Conservation (phyloP, 2,888 invertebrate species). For the Lucinisca nassula region DNA sequence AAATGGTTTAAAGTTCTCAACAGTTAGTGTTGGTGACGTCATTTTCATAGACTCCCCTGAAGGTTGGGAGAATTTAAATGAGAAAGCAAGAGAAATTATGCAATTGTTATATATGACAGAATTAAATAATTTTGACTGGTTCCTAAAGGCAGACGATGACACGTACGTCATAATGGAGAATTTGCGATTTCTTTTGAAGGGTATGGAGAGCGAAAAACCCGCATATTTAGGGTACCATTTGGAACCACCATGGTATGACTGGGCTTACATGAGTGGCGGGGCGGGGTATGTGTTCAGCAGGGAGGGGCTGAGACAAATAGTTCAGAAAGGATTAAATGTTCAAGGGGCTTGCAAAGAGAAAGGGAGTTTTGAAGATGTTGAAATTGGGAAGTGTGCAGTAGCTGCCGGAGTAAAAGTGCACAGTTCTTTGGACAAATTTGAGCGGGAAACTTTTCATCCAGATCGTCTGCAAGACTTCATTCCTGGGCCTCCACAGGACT, state of each 20-base stretch:
- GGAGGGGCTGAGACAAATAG: slow-evolving; percentile 49
- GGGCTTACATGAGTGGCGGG: slow-evolving; percentile 71
- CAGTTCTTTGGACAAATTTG: slow-evolving; percentile 64
- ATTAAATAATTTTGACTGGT: slow-evolving; percentile 64
- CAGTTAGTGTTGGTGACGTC: slow-evolving; percentile 58
- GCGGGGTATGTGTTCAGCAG: slow-evolving; percentile 67
- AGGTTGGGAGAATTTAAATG: slow-evolving; percentile 62
- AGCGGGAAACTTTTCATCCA: slow-evolving; percentile 67
- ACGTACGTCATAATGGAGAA: slow-evolving; percentile 68
- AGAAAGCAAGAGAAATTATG: slow-evolving; percentile 61
- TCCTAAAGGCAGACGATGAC: slow-evolving; percentile 70
- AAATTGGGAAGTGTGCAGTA: slow-evolving; percentile 62
- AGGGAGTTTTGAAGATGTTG: slow-evolving; percentile 64
- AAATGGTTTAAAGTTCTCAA: slow-evolving; percentile 58
- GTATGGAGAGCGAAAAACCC: slow-evolving; percentile 43
- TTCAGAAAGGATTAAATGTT: slow-evolving; percentile 58
- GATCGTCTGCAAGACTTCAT: slow-evolving; percentile 61
- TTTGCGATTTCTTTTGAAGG: slow-evolving; percentile 50
- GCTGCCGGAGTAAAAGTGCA: slow-evolving; percentile 54
- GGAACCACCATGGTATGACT: slow-evolving; percentile 63
- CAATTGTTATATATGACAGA: slow-evolving; percentile 57
- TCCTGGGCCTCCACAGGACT: slow-evolving; percentile 66
- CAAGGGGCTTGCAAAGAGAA: slow-evolving; percentile 54
- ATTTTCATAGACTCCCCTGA: slow-evolving; percentile 66
- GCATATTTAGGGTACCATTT: slow-evolving; percentile 61